Evolutionary conservation across 2,113 vertebrate genomes (phyloP).

Genomic region (Erythrocercus mccallii): DNA sequence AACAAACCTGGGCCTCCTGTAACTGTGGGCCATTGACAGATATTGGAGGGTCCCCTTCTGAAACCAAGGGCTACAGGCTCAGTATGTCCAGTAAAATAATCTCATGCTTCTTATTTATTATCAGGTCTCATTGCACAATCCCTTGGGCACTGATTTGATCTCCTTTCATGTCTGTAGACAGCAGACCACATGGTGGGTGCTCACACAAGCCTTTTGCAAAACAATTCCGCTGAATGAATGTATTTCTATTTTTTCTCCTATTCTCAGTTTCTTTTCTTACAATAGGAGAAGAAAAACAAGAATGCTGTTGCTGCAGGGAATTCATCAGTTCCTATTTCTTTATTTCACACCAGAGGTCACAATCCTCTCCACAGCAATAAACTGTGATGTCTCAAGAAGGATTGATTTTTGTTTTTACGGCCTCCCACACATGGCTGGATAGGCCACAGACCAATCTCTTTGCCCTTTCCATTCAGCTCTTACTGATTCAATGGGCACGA

Average conservation of each 20-base stretch:
- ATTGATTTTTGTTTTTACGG: conserved; percentile 33
- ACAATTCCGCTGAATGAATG: not conserved
- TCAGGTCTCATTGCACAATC: not conserved
- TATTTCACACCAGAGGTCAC: conserved; percentile 22
- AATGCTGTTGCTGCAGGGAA: conserved; percentile 8
- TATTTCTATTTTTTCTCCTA: not conserved
- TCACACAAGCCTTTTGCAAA: not conserved
- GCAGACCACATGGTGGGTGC: not conserved
- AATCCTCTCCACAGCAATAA: conserved; percentile 55
- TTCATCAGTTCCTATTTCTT: conserved; percentile 8
- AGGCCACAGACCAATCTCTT: not conserved
- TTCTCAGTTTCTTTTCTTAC: not conserved
- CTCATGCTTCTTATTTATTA: not conserved
- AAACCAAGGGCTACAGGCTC: not conserved
- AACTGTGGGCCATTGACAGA: not conserved
- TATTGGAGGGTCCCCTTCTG: not conserved
- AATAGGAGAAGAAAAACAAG: conserved; percentile 18
- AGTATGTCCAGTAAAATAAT: not conserved
- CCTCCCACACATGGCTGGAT: not conserved
- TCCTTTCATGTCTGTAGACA: not conserved
- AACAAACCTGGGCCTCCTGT: not conserved
- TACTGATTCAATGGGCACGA: not conserved
- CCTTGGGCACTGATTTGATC: not conserved
- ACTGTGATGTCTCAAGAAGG: conserved; percentile 26
- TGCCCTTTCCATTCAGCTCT: not conserved